A percentile compares a stretch with the other conserved stretches of the same genome.
These are phyloP conservation scores for Odobenus rosmarus DNA, from an alignment of 2,113 vertebrate genomes.

Conservation along the genomic window DNA sequence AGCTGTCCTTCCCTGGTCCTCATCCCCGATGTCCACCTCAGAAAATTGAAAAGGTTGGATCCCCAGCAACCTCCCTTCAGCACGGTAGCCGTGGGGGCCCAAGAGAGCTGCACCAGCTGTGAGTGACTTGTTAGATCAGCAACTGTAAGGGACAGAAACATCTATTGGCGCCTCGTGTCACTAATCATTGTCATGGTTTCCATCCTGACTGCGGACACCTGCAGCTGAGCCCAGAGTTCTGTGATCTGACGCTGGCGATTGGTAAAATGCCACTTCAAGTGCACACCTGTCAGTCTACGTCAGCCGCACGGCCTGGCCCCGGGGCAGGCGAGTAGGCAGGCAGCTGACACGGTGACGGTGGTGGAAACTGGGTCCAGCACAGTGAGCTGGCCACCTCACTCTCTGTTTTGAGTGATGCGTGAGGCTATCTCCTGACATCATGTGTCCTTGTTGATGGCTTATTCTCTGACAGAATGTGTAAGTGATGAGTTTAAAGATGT, in stretches of 20 bases:
- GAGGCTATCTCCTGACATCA: constrained; percentile 2
- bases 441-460: constrained; percentile 1
- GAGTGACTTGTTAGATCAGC: constrained; percentile 81
- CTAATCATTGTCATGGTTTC: constrained; percentile 78
- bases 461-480: background rate
- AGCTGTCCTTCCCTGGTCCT: background rate
- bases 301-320: background rate
- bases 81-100: background rate
- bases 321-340: constrained; percentile 41
- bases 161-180: constrained; percentile 81
- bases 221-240: constrained; percentile 60
- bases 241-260: constrained; percentile 74
- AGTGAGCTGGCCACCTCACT: background rate
- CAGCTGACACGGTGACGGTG: background rate
- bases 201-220: constrained; percentile 75
- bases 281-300: constrained; percentile 33
- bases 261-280: constrained; percentile 72
- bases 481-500: background rate
- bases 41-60: background rate
- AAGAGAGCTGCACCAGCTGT: constrained; percentile 71
- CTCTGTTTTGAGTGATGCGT: constrained; percentile 11
- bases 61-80: background rate
- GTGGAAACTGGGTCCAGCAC: background rate
- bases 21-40: background rate
- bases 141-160: constrained; percentile 81